Evolutionary conservation across 2,888 invertebrate genomes (phyloP).

Genomic region (Lepidocyrtoides sp.): DNA sequence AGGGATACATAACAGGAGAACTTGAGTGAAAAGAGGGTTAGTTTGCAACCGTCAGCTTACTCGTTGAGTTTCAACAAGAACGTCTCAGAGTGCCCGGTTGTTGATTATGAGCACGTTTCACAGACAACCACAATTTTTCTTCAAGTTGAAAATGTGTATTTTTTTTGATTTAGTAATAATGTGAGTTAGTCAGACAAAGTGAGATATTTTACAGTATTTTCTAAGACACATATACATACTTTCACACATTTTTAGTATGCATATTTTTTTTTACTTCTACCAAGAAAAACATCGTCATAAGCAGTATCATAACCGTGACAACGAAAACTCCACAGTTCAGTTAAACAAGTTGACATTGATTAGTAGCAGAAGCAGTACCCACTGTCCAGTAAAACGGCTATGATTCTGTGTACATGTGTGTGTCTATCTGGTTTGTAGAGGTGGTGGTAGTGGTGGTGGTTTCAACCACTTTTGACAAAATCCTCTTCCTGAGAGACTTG

Average conservation of each 20-base stretch:
- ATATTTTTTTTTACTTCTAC: not conserved
- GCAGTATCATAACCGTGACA: not conserved
- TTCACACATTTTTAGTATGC: not conserved
- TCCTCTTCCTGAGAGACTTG: not conserved
- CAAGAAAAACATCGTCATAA: not conserved
- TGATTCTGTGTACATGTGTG: not conserved
- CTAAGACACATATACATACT: not conserved
- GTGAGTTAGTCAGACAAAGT: not conserved
- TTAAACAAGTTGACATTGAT: constrained; percentile 11
- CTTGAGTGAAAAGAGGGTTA: constrained; percentile 63
- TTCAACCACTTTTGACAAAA: not conserved
- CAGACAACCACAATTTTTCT: not conserved
- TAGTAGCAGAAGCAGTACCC: not conserved
- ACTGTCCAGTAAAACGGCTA: not conserved
- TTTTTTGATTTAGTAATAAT: too few species aligned
- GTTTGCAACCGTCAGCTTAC: constrained; percentile 69
- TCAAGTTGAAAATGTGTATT: too few species aligned
- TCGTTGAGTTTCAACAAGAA: constrained; percentile 63
- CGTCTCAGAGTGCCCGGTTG: constrained; percentile 66
- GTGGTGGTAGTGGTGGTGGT: too few species aligned
- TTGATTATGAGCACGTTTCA: constrained; percentile 32
- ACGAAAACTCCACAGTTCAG: not conserved
- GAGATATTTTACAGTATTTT: not conserved
- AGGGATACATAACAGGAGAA: constrained; percentile 40
- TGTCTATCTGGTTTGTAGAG: too few species aligned